Base-by-base conservation (phyloP, 1,140 invertebrate genomes). In the Platorchestia sp. region DNA sequence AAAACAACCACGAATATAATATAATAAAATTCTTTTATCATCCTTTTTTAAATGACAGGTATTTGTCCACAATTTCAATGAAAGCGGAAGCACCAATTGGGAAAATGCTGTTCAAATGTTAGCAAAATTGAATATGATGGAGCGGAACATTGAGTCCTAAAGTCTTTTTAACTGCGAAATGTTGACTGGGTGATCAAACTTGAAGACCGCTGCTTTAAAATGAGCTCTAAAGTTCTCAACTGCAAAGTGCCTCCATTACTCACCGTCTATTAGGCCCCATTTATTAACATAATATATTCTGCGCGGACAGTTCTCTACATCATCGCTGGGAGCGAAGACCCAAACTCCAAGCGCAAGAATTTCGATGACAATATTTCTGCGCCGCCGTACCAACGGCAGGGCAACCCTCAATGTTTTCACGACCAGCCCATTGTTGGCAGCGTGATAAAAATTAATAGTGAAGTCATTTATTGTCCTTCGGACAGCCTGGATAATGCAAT, bases 301-400 rank as follows among this genome's bases (percentile, higher is more conserved):
- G 19, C 6, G 47, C 7, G 19, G 47, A 51, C 59, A 75, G 59
- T 75, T 75, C 59, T 75, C 7, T 36, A 75, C 59, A 75, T 75
- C 59, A 75, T 75, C 59, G 27, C 59, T 75, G 27, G 59, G 59
- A 75, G 59, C 59, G 36, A 75, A 75, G 59, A 75, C 10, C 27
- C 27, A 36, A 75, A 75, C 59, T 75, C 36, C 36, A 36, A 6
- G 59, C 27, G 59, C 27, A 36, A 75, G 7, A 75, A 36, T 75
- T 75, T 75, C 59, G 59, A 75, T 75, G 27, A 75, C 59, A 75
- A 75, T 75, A 75, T 75, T 75, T 75, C 59, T 75, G 59, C 59
- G 36, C 36, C 27, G 59, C 36, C 27, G 27, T 75, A 27, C 27
- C 59, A 22, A 10, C 1, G 59, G 59, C 7, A 75, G 59, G 7